A percentile compares a stretch with the other conserved stretches of the same genome.
Evolutionary conservation across 2,113 vertebrate genomes (phyloP).

Genomic region (Bufo gargarizans): DNA sequence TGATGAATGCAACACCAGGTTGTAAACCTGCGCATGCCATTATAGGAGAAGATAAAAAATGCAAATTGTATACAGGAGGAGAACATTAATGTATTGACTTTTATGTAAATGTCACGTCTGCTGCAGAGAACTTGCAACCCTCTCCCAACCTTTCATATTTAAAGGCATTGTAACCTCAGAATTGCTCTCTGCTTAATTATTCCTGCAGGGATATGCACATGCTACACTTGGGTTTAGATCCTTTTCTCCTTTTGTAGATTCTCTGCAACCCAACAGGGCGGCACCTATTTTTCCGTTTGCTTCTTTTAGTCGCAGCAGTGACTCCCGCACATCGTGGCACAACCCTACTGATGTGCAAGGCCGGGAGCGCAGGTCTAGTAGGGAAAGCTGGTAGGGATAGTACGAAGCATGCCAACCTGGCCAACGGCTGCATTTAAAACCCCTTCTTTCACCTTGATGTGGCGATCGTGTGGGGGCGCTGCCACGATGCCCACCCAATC

Average conservation of each 20-base stretch:
- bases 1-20: not conserved
- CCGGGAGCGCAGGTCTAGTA: not conserved
- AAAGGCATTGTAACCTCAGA: conserved; percentile 18
- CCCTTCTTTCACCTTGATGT: too few species aligned
- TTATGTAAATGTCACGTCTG: conserved; percentile 33
- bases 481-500: too few species aligned
- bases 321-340: not conserved
- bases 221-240: not conserved
- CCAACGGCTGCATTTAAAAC: not conserved
- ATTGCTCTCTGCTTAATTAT: not conserved
- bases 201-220: conserved; percentile 21
- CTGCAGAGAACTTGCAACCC: conserved; percentile 17
- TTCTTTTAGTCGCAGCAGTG: not conserved
- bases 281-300: not conserved
- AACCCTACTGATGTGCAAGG: not conserved
- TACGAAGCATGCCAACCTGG: not conserved
- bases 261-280: not conserved
- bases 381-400: not conserved
- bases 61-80: conserved; percentile 8
- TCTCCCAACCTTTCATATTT: conserved; percentile 21
- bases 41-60: conserved; percentile 23
- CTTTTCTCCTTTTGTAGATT: not conserved
- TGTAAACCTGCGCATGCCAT: not conserved
- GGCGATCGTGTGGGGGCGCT: too few species aligned
- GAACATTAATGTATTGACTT: conserved; percentile 31